Percentiles rank a stretch among this genome's conserved stretches.
Conservation (phyloP, 2,113 vertebrate genomes). For the Synodontis membranacea region DNA sequence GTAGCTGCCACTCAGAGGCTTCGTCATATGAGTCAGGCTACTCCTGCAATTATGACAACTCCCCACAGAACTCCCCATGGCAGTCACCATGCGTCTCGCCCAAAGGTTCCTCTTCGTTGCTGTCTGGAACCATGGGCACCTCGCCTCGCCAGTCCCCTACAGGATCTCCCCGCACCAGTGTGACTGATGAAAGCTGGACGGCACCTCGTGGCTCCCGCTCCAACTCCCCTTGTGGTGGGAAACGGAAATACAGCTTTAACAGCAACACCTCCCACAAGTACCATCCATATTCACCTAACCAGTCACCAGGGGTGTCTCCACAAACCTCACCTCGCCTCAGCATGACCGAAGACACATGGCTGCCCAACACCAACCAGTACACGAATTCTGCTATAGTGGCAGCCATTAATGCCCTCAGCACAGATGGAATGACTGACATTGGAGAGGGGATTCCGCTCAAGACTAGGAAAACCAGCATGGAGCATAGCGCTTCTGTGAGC, state of each 20-base stretch:
- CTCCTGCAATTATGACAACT: slow-evolving; percentile 87
- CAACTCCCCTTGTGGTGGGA: slow-evolving; percentile 87
- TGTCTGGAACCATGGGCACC: slow-evolving; percentile 75
- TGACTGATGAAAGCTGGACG: slow-evolving; percentile 87
- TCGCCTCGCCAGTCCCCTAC: slow-evolving; percentile 88
- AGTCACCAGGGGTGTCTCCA: slow-evolving; percentile 86
- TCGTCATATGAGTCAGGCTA: slow-evolving; percentile 94
- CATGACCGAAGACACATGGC: slow-evolving; percentile 87
- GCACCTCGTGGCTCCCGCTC: slow-evolving; percentile 80
- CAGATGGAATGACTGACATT: slow-evolving; percentile 84
- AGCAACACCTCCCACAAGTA: slow-evolving; percentile 63
- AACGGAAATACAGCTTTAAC: slow-evolving; percentile 90
- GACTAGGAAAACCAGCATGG: slow-evolving; percentile 83
- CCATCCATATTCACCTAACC: slow-evolving; percentile 83
- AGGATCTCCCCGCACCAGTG: slow-evolving; percentile 80
- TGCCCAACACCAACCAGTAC: slow-evolving; percentile 91
- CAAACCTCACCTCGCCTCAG: slow-evolving; percentile 88
- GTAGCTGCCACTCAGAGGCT: slow-evolving; percentile 94
- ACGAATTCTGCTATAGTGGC: slow-evolving; percentile 96
- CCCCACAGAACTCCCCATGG: slow-evolving; percentile 94
- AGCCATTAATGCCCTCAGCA: slow-evolving; percentile 95
- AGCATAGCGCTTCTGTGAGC: slow-evolving; percentile 74
- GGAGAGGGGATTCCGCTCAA: slow-evolving; percentile 89
- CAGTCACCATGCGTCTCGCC: slow-evolving; percentile 95
- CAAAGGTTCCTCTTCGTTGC: slow-evolving; percentile 76